phyloP scores from a whole-genome alignment of 1,140 invertebrate genomes.

The Himalopsyche phryganea region DNA sequence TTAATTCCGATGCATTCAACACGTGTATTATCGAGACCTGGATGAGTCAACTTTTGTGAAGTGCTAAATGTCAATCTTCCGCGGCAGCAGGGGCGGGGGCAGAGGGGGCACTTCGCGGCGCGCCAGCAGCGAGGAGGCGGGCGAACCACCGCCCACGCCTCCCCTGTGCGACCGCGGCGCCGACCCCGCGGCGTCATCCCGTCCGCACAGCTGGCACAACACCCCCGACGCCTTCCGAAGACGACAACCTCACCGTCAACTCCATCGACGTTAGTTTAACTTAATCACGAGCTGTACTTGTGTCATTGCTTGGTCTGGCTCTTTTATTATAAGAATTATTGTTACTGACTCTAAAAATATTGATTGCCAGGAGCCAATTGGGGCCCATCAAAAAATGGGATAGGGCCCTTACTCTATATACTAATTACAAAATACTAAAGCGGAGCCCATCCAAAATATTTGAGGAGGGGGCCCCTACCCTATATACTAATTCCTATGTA shows the following conservation, averaged over 20 bases:
- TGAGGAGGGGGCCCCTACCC: no score
- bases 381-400: no score
- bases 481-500: no score
- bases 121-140: slow-evolving; percentile 15
- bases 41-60: neutral
- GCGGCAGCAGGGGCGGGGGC: neutral
- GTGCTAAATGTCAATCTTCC: neutral
- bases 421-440: no score
- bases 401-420: no score
- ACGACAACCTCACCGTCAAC: neutral
- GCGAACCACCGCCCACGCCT: neutral
- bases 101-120: slow-evolving; percentile 8
- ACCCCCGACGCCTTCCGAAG: slow-evolving; percentile 3
- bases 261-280: neutral
- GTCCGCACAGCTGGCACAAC: slow-evolving; percentile 22
- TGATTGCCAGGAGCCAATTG: no score
- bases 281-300: no score
- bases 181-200: slow-evolving; percentile 1
- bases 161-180: neutral
- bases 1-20: neutral
- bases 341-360: no score
- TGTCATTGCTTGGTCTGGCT: no score
- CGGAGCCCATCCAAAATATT: no score
- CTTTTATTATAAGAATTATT: no score
- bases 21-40: neutral